Percentiles rank a stretch among this genome's conserved stretches.
Conservation (phyloP, 2,797 vertebrate species). For the Bradypodion pumilum region DNA sequence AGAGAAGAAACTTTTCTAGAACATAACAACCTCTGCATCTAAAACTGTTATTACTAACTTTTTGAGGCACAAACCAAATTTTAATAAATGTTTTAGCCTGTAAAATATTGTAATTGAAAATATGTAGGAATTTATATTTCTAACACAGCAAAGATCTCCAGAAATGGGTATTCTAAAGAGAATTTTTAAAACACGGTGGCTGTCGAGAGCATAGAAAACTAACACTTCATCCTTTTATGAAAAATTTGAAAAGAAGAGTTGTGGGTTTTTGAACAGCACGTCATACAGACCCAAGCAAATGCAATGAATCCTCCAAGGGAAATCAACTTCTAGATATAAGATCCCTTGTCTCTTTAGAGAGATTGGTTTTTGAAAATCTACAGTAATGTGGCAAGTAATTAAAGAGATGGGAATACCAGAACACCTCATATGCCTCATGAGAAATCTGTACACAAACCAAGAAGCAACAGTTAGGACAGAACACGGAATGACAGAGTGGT, state of each 20-base stretch:
- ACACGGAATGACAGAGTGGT: too few species aligned
- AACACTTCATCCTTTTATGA: background rate
- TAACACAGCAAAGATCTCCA: background rate
- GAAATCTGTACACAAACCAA: too few species aligned
- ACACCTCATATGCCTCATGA: too few species aligned
- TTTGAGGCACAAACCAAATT: conserved; percentile 13
- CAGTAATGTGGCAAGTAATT: background rate
- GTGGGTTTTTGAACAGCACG: background rate
- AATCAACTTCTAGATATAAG: background rate
- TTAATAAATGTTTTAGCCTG: background rate
- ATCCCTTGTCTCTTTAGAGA: background rate
- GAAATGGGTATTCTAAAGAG: background rate
- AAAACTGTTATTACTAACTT: background rate
- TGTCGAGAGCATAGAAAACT: background rate
- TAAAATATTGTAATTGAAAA: conserved; percentile 16
- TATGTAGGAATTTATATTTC: conserved; percentile 1
- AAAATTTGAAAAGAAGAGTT: background rate
- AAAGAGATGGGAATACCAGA: too few species aligned
- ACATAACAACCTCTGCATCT: background rate
- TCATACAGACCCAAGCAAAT: background rate
- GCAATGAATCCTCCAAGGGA: background rate
- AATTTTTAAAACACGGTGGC: background rate
- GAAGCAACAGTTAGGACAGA: too few species aligned
- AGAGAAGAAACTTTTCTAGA: background rate
- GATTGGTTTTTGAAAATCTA: background rate